A percentile compares a stretch with the other conserved stretches of the same genome.
These are phyloP conservation scores for Branchinecta lynchi DNA, from an alignment of 1,140 invertebrate species.

Conservation along the genomic window DNA sequence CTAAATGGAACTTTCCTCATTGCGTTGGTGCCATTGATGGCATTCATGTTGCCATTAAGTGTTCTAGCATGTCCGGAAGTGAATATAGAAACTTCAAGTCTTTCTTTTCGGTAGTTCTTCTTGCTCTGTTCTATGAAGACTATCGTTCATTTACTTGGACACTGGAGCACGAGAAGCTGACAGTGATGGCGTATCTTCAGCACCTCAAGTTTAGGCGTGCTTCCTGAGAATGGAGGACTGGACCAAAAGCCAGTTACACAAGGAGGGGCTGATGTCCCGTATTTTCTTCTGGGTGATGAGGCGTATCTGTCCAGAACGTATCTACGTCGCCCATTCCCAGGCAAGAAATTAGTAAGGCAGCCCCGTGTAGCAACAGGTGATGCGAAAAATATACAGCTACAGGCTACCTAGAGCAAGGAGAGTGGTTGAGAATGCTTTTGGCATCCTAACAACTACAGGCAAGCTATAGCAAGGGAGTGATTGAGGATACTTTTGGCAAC, in stretches of 20 bases:
- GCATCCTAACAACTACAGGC: background rate
- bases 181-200: slow-evolving; percentile 30
- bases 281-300: no score
- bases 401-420: background rate
- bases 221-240: no score
- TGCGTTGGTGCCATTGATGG: slow-evolving; percentile 35
- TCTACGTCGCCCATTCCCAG: background rate
- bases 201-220: background rate
- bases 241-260: no score
- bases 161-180: slow-evolving; percentile 32
- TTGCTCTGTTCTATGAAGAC: slow-evolving; percentile 35
- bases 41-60: slow-evolving; percentile 35
- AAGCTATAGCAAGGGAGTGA: no score
- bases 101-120: slow-evolving; percentile 36
- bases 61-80: slow-evolving; percentile 31
- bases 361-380: background rate
- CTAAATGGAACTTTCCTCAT: slow-evolving; percentile 29
- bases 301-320: no score
- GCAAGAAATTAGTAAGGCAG: background rate
- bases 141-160: slow-evolving; percentile 34
- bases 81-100: slow-evolving; percentile 38
- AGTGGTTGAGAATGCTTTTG: slow-evolving; percentile 1
- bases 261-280: no score
- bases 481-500: no score
- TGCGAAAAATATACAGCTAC: background rate